phyloP scores from a whole-genome alignment of 2,797 vertebrate genomes.

The Orestias chungarensis region DNA sequence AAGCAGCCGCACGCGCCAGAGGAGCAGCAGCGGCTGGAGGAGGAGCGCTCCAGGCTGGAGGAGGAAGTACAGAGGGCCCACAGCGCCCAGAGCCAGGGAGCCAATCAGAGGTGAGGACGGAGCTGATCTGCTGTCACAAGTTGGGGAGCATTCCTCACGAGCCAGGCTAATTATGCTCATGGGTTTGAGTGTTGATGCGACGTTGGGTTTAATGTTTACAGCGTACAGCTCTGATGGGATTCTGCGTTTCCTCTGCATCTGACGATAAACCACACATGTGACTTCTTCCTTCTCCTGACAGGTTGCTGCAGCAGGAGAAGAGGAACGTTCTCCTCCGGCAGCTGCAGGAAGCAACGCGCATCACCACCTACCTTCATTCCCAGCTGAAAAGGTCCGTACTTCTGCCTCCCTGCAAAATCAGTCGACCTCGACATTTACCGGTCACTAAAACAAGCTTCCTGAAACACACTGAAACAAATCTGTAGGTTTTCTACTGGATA shows the following conservation, averaged over 20 bases:
- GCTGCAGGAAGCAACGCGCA: constrained; percentile 92
- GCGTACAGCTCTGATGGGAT: neutral
- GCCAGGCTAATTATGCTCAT: neutral
- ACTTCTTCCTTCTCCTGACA: constrained; percentile 51
- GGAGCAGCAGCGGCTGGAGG: constrained; percentile 86
- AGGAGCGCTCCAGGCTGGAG: constrained; percentile 88
- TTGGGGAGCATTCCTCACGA: neutral
- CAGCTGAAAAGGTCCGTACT: constrained; percentile 90
- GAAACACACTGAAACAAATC: neutral
- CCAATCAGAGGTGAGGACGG: constrained; percentile 89
- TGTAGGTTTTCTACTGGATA: too few relatives aligned
- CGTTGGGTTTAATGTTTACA: too few relatives aligned
- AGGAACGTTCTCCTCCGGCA: constrained; percentile 91
- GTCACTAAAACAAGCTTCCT: too few relatives aligned
- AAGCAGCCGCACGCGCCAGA: constrained; percentile 87
- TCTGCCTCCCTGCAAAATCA: neutral
- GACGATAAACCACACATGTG: too few relatives aligned
- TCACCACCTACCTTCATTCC: constrained; percentile 94
- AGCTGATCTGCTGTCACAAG: neutral
- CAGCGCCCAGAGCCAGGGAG: constrained; percentile 87
- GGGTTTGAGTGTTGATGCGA: neutral
- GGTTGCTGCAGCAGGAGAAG: constrained; percentile 89
- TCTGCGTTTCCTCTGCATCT: neutral
- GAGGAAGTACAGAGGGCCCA: constrained; percentile 92
- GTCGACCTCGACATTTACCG: too few relatives aligned